Base-by-base conservation (phyloP, 1,140 invertebrate genomes). In the Zaprionus ornatus region DNA sequence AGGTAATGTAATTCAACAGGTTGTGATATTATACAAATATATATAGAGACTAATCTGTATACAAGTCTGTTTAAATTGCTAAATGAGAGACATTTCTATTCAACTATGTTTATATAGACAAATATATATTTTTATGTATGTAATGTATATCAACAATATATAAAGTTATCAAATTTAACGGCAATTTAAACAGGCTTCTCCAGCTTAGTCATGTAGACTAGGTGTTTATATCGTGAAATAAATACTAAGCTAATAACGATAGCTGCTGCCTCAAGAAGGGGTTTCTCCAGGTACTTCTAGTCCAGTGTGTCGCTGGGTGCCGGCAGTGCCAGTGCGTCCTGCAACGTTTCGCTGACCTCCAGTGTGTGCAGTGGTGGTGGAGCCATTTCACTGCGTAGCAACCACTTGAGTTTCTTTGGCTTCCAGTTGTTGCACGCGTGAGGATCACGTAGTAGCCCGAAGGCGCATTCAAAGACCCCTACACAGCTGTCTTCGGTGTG, bases 381-480 rank as follows among this genome's bases (percentile, higher is more conserved):
- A 63, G 21, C 27, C 2, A 55, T 66, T 57, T 90, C 79, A 66
- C 92, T 93, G 35, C 91, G 79, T 40, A 94, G 81, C 25, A 92
- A 74, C 4, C 93, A 77, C 78, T 93, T 84, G 10, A 92, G 80
- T 42, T 91, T 92, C 78, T 95, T 95, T 40, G 95, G 94, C 90
- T 95, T 95, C 94, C 94, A 96, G 77, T 94, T 95, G 80, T 95
- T 95, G 4, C 93, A 90, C 21, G 80, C 79, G 64, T 88, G 92
- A 1, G 95, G 95, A 92, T 95, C 95, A 61, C 93, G 93, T 4
- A 95, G 87, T 15, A 96, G 78, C 6, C 93, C 94, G 91, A 96
- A 96, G 17, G 93, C 78, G 79, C 95, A 95, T 75, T 95, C 94
- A 87, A 95, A 96, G n/a, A 95, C 84, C 5, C 95, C 95, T 6